These are phyloP conservation scores for Macrotis lagotis DNA, from an alignment of 2,113 vertebrate genomes.

Conservation along the genomic window DNA sequence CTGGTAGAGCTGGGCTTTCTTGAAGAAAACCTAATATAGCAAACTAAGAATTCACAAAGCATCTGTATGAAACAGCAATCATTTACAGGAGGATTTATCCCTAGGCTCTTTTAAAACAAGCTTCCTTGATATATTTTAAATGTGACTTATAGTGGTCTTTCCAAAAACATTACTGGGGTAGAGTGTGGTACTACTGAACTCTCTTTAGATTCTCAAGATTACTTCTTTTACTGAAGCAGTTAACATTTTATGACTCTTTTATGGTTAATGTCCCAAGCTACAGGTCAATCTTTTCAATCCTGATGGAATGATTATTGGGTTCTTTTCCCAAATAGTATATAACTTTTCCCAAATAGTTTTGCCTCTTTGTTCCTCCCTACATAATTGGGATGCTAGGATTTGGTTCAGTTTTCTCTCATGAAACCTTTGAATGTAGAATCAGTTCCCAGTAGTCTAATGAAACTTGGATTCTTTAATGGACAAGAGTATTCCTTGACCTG, in stretches of 20 bases:
- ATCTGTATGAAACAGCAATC: not conserved
- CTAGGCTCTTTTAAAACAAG: not conserved
- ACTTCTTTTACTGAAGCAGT: not conserved
- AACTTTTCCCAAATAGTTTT: not conserved
- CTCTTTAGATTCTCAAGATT: not conserved
- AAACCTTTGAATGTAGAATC: not conserved
- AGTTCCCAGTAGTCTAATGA: not conserved
- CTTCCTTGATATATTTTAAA: not conserved
- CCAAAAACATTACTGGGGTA: not conserved
- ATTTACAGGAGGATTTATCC: constrained; percentile 18
- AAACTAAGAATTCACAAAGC: constrained; percentile 25
- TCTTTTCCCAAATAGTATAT: not conserved
- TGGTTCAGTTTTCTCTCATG: not conserved
- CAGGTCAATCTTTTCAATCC: not conserved
- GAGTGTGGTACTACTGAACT: not conserved
- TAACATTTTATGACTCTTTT: not conserved
- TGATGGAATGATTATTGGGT: not conserved
- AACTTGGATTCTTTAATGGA: not conserved
- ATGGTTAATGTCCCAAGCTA: not conserved
- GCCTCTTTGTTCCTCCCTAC: not conserved
- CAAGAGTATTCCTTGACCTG: not conserved
- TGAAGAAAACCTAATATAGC: constrained; percentile 23
- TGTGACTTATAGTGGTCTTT: not conserved
- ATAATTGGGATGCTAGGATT: constrained; percentile 3
- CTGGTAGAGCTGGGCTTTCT: constrained; percentile 27